Evolutionary conservation across 2,113 vertebrate species (phyloP).

Genomic region (Podocnemis expansa): DNA sequence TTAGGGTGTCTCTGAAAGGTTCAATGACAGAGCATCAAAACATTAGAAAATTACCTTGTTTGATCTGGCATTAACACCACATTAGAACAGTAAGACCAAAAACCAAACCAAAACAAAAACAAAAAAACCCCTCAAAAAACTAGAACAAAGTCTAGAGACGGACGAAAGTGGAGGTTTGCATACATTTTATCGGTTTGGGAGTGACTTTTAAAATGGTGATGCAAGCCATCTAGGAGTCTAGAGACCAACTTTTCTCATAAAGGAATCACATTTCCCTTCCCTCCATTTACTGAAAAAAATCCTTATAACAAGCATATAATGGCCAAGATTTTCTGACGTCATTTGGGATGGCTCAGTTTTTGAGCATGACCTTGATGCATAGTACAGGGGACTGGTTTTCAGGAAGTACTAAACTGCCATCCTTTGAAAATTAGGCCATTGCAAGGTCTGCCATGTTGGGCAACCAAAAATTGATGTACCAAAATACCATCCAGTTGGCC

Average conservation of each 20-base stretch:
- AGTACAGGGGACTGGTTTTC: neutral
- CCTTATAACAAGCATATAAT: neutral
- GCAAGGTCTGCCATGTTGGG: neutral
- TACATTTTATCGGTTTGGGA: neutral
- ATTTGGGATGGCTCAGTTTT: neutral
- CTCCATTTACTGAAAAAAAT: neutral
- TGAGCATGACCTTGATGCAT: neutral
- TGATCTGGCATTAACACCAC: neutral
- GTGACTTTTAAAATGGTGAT: neutral
- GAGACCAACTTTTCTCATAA: neutral
- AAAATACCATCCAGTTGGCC: neutral
- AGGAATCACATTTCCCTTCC: neutral
- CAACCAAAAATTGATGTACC: neutral
- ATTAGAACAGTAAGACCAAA: too few species aligned
- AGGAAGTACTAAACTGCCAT: neutral
- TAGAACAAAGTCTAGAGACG: neutral
- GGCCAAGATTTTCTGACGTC: neutral
- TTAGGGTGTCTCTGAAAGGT: neutral
- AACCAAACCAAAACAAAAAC: neutral
- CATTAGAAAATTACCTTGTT: neutral
- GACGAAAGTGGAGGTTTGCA: neutral
- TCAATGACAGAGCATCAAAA: neutral
- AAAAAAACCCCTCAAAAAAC: neutral
- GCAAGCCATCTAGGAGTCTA: neutral
- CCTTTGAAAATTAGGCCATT: neutral